Base-by-base conservation (phyloP, 1,140 invertebrate genomes). In the Anthonomus grandis region DNA sequence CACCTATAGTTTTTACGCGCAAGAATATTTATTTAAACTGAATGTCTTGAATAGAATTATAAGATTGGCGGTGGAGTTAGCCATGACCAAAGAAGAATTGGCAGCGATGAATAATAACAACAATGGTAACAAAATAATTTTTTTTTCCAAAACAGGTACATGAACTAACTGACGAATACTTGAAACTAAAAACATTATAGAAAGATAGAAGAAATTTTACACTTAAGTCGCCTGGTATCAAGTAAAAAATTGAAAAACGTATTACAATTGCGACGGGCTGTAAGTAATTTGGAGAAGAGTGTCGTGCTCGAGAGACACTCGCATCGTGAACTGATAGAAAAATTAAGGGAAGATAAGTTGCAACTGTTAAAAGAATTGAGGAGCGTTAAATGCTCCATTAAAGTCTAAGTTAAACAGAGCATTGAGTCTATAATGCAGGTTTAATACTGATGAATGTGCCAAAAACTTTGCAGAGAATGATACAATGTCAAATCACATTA, bases 1-100 rank as follows among this genome's bases (percentile, higher is more conserved):
- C 21, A 74, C 66, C 13, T 76, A 71, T 57, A 63, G 64, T 17
- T 78, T 78, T 62, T 75, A 75, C 67, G 73, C 67, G 34, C 73
- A 72, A 60, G 72, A 77, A 48, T 76, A 72, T 61, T 62, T 78
- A 22, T 69, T 77, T 15, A 76, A 73, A 63, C 75, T 78, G 70
- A 72, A 67, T 52, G 64, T 73, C 27, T 53, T 65, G 15, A 67
- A 70, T 46, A 70, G 66, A 0, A 78, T 80, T 21, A 64, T 70
- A 54, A 73, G 67, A 64, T 63, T 79, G 4, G 73, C 76, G 59
- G 57, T 65, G 3, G 76, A 80, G 71, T 64, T 79, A 34, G 65
- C 67, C 34, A 70, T 45, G 62, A 57, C 69, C 47, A 67, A 52
- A 45, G 47, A 63, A 62, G 51, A 64, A 63, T 65, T 54, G n/a